Conservation (phyloP, 2,797 vertebrate species). For the Macrochelys suwanniensis region DNA sequence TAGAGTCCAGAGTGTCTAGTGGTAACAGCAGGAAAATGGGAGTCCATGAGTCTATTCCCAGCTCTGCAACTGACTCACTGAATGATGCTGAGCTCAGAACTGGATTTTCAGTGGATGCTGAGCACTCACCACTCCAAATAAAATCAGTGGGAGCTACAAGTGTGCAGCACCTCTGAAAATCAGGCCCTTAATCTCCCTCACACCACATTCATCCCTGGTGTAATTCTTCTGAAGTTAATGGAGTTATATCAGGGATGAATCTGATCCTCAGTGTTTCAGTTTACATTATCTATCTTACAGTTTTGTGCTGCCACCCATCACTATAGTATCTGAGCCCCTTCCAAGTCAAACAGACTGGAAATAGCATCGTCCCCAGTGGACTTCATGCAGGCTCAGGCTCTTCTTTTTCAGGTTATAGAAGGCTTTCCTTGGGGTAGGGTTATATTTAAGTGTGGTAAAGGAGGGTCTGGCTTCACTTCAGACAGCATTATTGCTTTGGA, state of each 20-base stretch:
- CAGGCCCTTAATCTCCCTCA: not conserved
- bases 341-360: not conserved
- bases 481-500: not conserved
- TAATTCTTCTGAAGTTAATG: not conserved
- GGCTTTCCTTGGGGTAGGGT: not conserved
- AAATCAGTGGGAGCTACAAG: not conserved
- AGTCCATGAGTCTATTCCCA: not conserved
- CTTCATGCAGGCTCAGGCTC: not conserved
- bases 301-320: not conserved
- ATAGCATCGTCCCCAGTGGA: not conserved
- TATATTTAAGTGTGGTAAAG: not conserved
- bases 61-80: not conserved
- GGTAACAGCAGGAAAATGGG: not conserved
- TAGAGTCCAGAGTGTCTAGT: not conserved
- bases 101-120: not conserved
- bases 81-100: not conserved
- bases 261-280: not conserved
- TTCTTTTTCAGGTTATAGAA: not conserved
- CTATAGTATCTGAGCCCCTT: not conserved
- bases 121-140: not conserved
- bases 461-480: not conserved
- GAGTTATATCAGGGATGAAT: not conserved
- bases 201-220: not conserved
- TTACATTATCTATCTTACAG: not conserved
- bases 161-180: not conserved